A percentile compares a stretch with the other conserved stretches of the same genome.
Conservation (phyloP, 2,797 vertebrate genomes). For the Simalia tracyae region DNA sequence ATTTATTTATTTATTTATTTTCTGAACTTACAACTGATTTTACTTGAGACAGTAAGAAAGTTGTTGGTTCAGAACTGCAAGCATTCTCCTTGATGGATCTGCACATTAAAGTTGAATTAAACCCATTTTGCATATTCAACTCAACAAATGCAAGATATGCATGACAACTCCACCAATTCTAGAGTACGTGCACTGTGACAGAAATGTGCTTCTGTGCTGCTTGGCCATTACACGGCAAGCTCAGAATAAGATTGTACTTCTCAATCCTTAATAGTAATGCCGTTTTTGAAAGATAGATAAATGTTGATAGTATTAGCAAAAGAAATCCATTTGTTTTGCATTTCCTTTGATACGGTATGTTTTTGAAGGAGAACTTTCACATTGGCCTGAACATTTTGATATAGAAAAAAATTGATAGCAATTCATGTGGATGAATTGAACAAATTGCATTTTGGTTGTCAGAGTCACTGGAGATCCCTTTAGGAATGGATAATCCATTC, state of each 20-base stretch:
- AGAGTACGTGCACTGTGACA: background rate
- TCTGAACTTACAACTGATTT: conserved; percentile 21
- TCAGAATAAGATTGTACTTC: background rate
- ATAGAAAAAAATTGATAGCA: background rate
- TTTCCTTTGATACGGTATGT: background rate
- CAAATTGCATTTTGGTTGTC: background rate
- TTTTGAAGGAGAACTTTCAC: background rate
- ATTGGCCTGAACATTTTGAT: background rate
- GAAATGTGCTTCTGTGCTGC: background rate
- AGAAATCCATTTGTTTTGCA: background rate
- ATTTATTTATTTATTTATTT: background rate
- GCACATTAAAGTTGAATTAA: background rate
- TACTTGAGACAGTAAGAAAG: conserved; percentile 1
- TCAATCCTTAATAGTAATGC: background rate
- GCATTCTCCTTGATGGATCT: background rate
- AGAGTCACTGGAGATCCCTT: background rate
- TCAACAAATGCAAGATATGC: background rate
- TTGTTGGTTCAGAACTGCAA: background rate
- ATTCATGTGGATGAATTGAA: conserved; percentile 4
- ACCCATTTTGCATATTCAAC: background rate
- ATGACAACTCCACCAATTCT: background rate
- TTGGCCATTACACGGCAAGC: background rate
- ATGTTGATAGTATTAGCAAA: background rate
- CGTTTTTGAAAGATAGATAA: background rate
- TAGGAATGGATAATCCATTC: background rate